phyloP scores from a whole-genome alignment of 2,797 vertebrate genomes.

The Syngnathus rostellatus region DNA sequence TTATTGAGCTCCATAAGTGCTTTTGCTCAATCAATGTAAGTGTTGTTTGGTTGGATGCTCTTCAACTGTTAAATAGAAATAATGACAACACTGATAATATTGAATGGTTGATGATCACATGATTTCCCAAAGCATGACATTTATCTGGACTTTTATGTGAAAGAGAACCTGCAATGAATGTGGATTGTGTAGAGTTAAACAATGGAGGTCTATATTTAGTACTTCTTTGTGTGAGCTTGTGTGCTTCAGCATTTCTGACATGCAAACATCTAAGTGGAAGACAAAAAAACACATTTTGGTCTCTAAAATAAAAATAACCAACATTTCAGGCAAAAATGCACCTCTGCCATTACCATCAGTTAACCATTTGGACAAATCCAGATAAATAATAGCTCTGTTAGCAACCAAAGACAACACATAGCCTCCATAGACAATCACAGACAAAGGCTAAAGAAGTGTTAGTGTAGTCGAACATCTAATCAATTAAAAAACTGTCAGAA shows the following conservation, averaged over 20 bases:
- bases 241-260: neutral
- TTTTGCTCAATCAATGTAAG: neutral
- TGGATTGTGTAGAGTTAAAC: neutral
- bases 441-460: neutral
- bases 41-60: neutral
- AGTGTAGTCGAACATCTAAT: neutral
- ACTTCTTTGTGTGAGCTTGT: neutral
- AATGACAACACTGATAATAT: neutral
- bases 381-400: neutral
- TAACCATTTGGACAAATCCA: neutral
- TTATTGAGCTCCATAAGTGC: neutral
- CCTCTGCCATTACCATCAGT: neutral
- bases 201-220: neutral
- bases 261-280: neutral
- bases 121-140: neutral
- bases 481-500: neutral
- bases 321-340: neutral
- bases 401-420: no score
- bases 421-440: no score
- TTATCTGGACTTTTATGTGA: neutral
- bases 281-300: neutral
- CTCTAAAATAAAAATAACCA: neutral
- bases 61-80: neutral
- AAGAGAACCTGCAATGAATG: neutral
- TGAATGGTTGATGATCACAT: neutral